Conservation (phyloP, 2,113 vertebrate species). For the Myiopsitta monachus region DNA sequence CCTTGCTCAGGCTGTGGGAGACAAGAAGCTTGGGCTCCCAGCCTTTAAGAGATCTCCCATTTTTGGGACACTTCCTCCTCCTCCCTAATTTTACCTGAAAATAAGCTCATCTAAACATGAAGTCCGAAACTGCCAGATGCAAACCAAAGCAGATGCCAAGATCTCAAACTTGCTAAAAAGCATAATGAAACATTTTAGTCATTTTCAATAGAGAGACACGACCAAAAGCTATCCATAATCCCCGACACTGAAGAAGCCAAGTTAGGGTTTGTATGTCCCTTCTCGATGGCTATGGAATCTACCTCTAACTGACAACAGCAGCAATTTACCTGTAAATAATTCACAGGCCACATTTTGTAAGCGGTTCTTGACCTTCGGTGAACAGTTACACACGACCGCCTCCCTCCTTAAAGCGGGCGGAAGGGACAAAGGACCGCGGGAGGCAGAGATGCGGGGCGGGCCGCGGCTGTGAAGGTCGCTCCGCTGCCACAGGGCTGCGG, state of each 20-base stretch:
- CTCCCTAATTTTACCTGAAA: neutral
- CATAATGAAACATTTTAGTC: neutral
- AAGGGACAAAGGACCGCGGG: neutral
- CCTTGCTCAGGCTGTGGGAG: neutral
- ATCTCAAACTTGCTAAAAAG: neutral
- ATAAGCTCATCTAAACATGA: neutral
- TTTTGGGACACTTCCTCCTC: neutral
- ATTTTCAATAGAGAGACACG: neutral
- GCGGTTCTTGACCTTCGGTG: neutral
- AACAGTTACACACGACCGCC: neutral
- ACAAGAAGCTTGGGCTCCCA: neutral
- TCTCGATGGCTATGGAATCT: neutral
- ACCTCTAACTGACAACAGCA: no score
- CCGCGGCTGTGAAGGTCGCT: constrained; percentile 32
- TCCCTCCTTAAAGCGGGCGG: neutral
- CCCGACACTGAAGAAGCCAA: neutral
- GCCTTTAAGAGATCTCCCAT: neutral
- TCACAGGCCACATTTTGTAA: neutral
- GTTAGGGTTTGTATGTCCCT: neutral
- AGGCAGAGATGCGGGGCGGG: neutral
- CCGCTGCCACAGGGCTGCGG: neutral
- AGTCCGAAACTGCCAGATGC: neutral
- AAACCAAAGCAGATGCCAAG: neutral
- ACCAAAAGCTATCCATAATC: neutral
- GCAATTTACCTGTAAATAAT: neutral